Percentiles rank a stretch among this genome's conserved stretches.
phyloP scores from a whole-genome alignment of 1,140 invertebrate genomes.

The Bombus breviceps region DNA sequence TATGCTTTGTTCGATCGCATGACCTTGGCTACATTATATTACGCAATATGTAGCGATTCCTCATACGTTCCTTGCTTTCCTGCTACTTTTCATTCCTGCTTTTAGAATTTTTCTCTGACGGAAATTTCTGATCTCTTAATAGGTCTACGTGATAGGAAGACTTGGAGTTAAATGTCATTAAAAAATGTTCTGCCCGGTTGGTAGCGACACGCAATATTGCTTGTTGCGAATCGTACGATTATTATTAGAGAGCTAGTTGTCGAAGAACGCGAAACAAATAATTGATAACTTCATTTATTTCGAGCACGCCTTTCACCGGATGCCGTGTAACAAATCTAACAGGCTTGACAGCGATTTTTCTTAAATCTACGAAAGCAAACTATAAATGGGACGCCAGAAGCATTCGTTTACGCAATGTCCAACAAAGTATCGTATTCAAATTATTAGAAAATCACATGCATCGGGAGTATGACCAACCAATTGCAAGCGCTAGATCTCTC shows the following conservation, averaged over 20 bases:
- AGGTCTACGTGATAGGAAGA: slow-evolving; percentile 23
- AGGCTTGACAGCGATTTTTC: not conserved
- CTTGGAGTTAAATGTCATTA: slow-evolving; percentile 20
- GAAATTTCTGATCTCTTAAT: not conserved
- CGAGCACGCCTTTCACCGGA: slow-evolving; percentile 48
- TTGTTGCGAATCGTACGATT: not conserved
- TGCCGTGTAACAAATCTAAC: slow-evolving; percentile 3
- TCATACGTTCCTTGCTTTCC: not conserved
- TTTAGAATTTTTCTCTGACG: not conserved
- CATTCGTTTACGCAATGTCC: not conserved
- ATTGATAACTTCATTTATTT: slow-evolving; percentile 36
- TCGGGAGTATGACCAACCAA: not conserved
- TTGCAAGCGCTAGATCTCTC: not conserved
- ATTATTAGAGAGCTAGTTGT: not conserved
- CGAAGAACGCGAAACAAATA: slow-evolving; percentile 6
- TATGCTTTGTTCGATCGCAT: not conserved
- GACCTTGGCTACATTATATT: not conserved
- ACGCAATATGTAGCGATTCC: not conserved
- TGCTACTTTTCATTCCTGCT: not conserved
- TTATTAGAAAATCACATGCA: not conserved
- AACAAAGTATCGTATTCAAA: not conserved
- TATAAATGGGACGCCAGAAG: not conserved
- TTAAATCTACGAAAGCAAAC: not conserved
- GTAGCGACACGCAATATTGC: not conserved
- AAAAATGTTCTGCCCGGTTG: not conserved